Evolutionary conservation across 2,797 vertebrate species (phyloP).

Genomic region (Echiichthys vipera): DNA sequence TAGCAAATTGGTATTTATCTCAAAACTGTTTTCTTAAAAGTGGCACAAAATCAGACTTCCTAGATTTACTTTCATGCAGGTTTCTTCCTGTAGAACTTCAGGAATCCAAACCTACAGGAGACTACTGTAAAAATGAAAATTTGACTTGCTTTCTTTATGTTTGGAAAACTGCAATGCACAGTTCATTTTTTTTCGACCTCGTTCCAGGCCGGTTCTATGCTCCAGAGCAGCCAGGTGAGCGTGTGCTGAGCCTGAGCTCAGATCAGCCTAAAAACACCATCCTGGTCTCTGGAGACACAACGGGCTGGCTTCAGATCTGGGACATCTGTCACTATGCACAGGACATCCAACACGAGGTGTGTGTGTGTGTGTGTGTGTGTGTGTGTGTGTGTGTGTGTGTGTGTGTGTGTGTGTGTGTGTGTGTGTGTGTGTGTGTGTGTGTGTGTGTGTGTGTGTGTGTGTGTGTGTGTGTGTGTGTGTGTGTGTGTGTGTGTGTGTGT

Average conservation of each 20-base stretch:
- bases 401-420: slow-evolving; percentile 40
- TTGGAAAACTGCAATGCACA: not conserved
- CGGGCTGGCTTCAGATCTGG: slow-evolving; percentile 78
- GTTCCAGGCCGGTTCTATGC: slow-evolving; percentile 72
- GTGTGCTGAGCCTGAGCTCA: slow-evolving; percentile 70
- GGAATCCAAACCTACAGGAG: not conserved
- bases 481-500: slow-evolving; percentile 8
- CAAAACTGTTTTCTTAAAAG: slow-evolving; percentile 18
- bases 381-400: slow-evolving; percentile 13
- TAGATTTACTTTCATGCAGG: slow-evolving; percentile 11
- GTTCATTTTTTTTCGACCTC: not conserved
- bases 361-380: slow-evolving; percentile 8
- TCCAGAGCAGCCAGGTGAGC: slow-evolving; percentile 48
- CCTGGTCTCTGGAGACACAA: slow-evolving; percentile 79
- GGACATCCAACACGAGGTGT: slow-evolving; percentile 51
- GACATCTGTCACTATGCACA: slow-evolving; percentile 74
- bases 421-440: slow-evolving; percentile 6
- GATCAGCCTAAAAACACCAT: slow-evolving; percentile 74
- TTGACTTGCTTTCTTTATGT: not conserved
- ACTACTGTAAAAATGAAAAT: slow-evolving; percentile 1
- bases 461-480: slow-evolving; percentile 43
- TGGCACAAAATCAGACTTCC: slow-evolving; percentile 2
- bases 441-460: slow-evolving; percentile 42
- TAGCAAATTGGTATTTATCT: slow-evolving; percentile 18
- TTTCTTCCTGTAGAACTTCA: slow-evolving; percentile 4